phyloP scores from a whole-genome alignment of 1,140 invertebrate genomes.

The Drosophila pandora region DNA sequence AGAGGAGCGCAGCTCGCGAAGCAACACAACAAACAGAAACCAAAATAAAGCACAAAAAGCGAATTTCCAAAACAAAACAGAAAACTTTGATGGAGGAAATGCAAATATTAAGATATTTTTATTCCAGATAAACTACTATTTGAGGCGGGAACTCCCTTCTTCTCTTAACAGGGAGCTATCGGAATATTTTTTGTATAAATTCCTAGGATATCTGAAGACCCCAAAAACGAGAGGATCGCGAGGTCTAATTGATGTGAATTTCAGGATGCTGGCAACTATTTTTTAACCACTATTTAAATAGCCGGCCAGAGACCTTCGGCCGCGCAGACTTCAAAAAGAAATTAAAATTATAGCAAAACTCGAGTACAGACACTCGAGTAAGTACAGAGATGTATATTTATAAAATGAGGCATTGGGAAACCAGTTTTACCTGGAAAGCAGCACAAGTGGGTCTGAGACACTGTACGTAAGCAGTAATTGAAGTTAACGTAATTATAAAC shows the following conservation, averaged over 20 bases:
- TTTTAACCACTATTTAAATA: slow-evolving; percentile 66
- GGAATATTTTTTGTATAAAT: too few species aligned
- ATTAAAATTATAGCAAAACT: slow-evolving; percentile 76
- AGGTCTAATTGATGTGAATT: slow-evolving; percentile 33
- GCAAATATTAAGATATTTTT: neutral
- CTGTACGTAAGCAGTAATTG: slow-evolving; percentile 76
- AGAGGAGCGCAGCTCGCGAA: slow-evolving; percentile 31
- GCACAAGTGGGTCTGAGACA: slow-evolving; percentile 67
- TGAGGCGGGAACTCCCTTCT: too few species aligned
- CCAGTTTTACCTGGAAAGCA: slow-evolving; percentile 54
- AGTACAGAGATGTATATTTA: slow-evolving; percentile 2
- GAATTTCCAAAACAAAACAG: slow-evolving; percentile 36
- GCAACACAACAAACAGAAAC: slow-evolving; percentile 56
- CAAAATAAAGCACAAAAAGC: slow-evolving; percentile 41
- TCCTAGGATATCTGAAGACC: too few species aligned
- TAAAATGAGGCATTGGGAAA: slow-evolving; percentile 51
- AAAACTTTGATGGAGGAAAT: neutral
- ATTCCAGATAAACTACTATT: neutral
- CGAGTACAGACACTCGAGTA: slow-evolving; percentile 23
- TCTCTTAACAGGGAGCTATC: too few species aligned
- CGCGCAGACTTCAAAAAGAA: slow-evolving; percentile 72
- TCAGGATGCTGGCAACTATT: slow-evolving; percentile 51
- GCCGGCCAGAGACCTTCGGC: slow-evolving; percentile 46
- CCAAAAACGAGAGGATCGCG: neutral
- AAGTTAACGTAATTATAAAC: slow-evolving; percentile 77